Evolutionary conservation across 1,140 invertebrate genomes (phyloP).

Genomic region (Oncopeltus fasciatus): DNA sequence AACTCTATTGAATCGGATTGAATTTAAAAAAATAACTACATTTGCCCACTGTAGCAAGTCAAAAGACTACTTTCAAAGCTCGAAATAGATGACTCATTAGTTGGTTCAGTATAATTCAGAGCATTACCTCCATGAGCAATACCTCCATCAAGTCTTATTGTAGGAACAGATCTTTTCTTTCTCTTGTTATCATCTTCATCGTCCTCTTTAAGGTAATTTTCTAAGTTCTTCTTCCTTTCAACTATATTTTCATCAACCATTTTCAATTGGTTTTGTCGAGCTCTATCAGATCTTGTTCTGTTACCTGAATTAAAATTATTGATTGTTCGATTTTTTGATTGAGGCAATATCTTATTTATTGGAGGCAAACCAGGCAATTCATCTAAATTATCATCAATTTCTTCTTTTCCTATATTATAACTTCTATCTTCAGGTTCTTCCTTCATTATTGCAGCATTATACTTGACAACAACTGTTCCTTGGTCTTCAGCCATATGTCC

Average conservation of each 20-base stretch:
- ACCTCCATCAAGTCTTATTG: constrained; percentile 44
- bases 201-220: not conserved
- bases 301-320: not conserved
- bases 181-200: constrained; percentile 17
- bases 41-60: constrained; percentile 55
- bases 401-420: not conserved
- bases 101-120: constrained; percentile 36
- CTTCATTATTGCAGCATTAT: constrained; percentile 31
- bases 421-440: not conserved
- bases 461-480: constrained; percentile 49
- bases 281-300: not conserved
- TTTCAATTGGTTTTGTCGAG: not conserved
- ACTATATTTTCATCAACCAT: not conserved
- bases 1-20: too few species aligned
- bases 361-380: not conserved
- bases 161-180: constrained; percentile 33
- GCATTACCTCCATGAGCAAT: constrained; percentile 58
- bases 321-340: not conserved
- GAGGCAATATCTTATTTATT: not conserved
- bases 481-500: constrained; percentile 38
- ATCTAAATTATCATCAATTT: not conserved
- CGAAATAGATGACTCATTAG: constrained; percentile 48
- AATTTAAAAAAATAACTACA: too few species aligned
- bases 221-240: not conserved
- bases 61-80: constrained; percentile 63